A percentile compares a stretch with the other conserved stretches of the same genome.
Evolutionary conservation across 2,888 invertebrate genomes (phyloP).

Genomic region (Tetramorium bicarinatum): DNA sequence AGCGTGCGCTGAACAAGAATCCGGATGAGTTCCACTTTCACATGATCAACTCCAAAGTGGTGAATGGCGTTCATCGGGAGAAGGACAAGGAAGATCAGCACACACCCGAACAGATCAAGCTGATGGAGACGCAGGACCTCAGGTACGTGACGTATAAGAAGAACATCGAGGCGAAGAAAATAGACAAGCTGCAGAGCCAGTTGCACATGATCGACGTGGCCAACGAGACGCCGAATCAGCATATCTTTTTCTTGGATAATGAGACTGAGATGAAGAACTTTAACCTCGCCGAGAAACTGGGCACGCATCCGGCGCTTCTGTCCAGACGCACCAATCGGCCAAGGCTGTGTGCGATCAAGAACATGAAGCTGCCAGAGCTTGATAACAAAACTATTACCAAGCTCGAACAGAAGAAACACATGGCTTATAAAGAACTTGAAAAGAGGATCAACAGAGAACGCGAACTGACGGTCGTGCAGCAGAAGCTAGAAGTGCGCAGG

Average conservation of each 20-base stretch:
- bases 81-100: constrained; percentile 91
- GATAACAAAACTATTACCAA: constrained; percentile 87
- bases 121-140: constrained; percentile 97
- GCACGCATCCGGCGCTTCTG: constrained; percentile 92
- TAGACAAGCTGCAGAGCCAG: constrained; percentile 91
- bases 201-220: constrained; percentile 94
- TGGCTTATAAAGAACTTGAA: constrained; percentile 91
- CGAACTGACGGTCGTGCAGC: constrained; percentile 91
- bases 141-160: constrained; percentile 96
- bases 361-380: constrained; percentile 88
- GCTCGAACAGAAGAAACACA: constrained; percentile 89
- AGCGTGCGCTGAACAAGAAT: constrained; percentile 96
- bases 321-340: constrained; percentile 91
- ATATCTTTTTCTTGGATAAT: constrained; percentile 92
- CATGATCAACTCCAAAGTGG: constrained; percentile 95
- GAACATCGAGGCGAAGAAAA: constrained; percentile 93
- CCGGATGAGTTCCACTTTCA: constrained; percentile 99
- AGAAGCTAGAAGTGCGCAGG: constrained; percentile 92
- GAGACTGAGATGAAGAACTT: constrained; percentile 89
- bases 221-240: constrained; percentile 91
- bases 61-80: constrained; percentile 89
- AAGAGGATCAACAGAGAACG: constrained; percentile 93
- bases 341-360: constrained; percentile 88
- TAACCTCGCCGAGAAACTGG: constrained; percentile 90
- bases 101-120: constrained; percentile 93